Evolutionary conservation across 2,888 invertebrate genomes (phyloP), one percentile per base, ranked within the genome.

Genomic region (Ochropleura leucogaster): DNA sequence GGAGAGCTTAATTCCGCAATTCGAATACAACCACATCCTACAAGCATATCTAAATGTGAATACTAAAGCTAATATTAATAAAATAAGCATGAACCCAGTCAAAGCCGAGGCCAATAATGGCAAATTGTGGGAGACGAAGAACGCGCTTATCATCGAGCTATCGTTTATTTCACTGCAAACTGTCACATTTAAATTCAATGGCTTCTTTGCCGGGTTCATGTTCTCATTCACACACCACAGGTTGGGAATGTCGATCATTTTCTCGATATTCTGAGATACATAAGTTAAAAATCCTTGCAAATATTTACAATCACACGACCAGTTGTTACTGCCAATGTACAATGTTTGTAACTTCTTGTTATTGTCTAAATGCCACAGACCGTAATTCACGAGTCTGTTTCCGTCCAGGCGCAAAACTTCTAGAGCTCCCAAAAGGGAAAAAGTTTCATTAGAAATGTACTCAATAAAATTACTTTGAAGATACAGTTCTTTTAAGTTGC

Each of bases 301-400:
- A 96, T 98, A 99, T 95, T 98, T 98, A 95, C 99, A 99, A 76
- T 98, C 98, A 90, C 99, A 99, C 10, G 98, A 98, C 99, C 99
- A 99, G 74, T 97, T 97, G 93, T 99, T 99, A 88, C 97, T 97
- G 60, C 98, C 98, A 79, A 99, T 97, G 47, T 97, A 98, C 82
- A 99, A 94, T 79, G 98, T 98, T 88, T 97, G 97, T 87, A 98
- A 95, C 86, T 97, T 97, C 79, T 97, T 97, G 94, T 98, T 98
- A 95, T 97, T 96, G 95, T 94, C 97, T 90, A 98, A 97, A 93
- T 98, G 98, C 97, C 98, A 98, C 86, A 99, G 97, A 69, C 98
- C 98, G 93, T 98, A 98, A 82, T 97, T 97, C 74, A 98, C 97
- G 90, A 99, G 96, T 82, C 97, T 97, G 96, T 99, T 99, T 88